A percentile compares a stretch with the other conserved stretches of the same genome.
Evolutionary conservation across 2,113 vertebrate species (phyloP).

Genomic region (Sphyrna mokarran): DNA sequence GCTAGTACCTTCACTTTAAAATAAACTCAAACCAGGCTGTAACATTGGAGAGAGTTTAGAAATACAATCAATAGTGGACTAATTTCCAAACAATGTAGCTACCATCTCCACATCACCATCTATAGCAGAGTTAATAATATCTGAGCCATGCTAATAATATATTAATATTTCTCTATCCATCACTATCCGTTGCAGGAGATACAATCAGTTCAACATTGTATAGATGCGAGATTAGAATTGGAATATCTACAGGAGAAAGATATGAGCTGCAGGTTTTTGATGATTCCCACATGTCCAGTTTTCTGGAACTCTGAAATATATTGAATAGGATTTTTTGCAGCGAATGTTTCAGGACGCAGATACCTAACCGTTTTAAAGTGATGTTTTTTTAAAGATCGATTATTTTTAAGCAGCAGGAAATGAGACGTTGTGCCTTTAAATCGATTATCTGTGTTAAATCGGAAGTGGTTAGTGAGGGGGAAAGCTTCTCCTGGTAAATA

Average conservation of each 20-base stretch:
- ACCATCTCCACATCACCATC: neutral
- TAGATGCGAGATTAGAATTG: neutral
- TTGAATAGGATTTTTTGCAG: neutral
- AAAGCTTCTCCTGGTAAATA: constrained; percentile 21
- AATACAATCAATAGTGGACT: neutral
- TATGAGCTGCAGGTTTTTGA: neutral
- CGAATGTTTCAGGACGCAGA: neutral
- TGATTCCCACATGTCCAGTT: neutral
- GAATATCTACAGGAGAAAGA: neutral
- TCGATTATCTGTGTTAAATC: constrained; percentile 27
- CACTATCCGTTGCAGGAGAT: neutral
- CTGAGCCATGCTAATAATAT: neutral
- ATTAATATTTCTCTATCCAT: neutral
- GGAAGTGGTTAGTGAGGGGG: constrained; percentile 35
- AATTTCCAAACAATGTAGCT: neutral
- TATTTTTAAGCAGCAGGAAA: neutral
- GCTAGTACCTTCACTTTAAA: neutral
- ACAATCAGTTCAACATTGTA: neutral
- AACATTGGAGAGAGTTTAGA: neutral
- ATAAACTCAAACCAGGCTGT: neutral
- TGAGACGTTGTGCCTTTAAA: neutral
- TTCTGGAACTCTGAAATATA: neutral
- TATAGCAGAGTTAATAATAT: neutral
- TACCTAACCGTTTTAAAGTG: neutral
- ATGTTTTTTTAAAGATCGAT: neutral